phyloP scores from a whole-genome alignment of 2,888 invertebrate species.

The Lochmaea crataegi region DNA sequence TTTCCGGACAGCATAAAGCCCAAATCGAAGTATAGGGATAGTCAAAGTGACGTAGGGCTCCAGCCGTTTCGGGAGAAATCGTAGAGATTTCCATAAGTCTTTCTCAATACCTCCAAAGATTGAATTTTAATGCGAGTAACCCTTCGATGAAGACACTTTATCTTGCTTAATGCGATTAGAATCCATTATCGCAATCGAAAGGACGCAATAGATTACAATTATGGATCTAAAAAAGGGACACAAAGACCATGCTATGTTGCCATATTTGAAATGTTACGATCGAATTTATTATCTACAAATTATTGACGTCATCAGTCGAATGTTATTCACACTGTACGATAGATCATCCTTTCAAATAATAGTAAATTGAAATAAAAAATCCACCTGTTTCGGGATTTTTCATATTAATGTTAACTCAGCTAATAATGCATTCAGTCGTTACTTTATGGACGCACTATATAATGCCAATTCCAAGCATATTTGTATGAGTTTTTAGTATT shows the following conservation, averaged over 20 bases:
- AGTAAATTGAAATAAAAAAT: too few species aligned
- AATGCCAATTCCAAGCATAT: too few species aligned
- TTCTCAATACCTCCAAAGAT: constrained; percentile 31
- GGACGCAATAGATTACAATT: constrained; percentile 48
- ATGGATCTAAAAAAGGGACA: constrained; percentile 40
- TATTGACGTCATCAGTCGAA: background rate
- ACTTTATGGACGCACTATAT: too few species aligned
- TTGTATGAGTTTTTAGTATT: too few species aligned
- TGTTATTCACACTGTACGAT: too few species aligned
- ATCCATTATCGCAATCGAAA: constrained; percentile 49
- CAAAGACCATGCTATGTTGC: constrained; percentile 26
- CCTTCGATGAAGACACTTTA: constrained; percentile 35
- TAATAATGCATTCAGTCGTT: too few species aligned
- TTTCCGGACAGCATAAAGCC: constrained; percentile 7
- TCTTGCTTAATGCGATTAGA: constrained; percentile 44
- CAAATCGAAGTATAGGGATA: constrained; percentile 7
- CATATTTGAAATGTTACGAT: background rate
- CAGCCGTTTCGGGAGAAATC: constrained; percentile 6
- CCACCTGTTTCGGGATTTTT: too few species aligned
- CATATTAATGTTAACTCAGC: too few species aligned
- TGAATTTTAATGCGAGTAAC: constrained; percentile 40
- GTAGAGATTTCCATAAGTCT: constrained; percentile 31
- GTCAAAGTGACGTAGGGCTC: constrained; percentile 10
- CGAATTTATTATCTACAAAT: background rate
- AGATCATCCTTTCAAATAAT: too few species aligned